Evolutionary conservation across 1,140 invertebrate genomes (phyloP), one percentile per base, ranked within the genome.

Genomic region (Stenopsyche tienmushanensis): DNA sequence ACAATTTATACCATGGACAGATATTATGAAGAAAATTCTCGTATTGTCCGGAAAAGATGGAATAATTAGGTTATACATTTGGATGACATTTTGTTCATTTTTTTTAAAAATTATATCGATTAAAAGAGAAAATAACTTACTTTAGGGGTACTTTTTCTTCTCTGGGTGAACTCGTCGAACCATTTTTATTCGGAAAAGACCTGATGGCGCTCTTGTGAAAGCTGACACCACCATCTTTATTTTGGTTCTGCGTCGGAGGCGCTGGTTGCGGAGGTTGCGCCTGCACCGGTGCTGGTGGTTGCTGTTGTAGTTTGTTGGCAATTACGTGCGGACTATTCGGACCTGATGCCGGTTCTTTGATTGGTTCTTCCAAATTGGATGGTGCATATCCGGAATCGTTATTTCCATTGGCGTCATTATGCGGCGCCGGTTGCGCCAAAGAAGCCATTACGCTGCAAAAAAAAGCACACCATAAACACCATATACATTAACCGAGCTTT

Each of bases 371-470:
- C 71, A 83, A 75, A 73, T 85, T 86, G 71, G 86, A 89, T 65
- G 88, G 83, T 17, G 86, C 89, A 77, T 91, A 90, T 44, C 89
- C 89, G 39, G 88, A 90, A 77, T 91, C 89, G 76, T 90, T 89
- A 80, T 90, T 90, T 64, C 88, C 88, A 74, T 90, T 90, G 20
- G 87, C 83, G 72, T 89, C 88, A 24, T 81, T 79, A 25, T 83
- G 73, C 26, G 82, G 78, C 57, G 80, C 73, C 17, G 58, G 78
- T 44, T 76, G 74, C 5, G 76, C 75, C 59, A 81, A 69, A 15
- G 72, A 77, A 23, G 76, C 78, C 59, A 81, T 77, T 39, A 79
- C 78, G 45, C 75, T 80, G 64, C 72, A 75, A 60, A 65, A 69
- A 71, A 69, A 69, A 60, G 25, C 25, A 5, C n/a, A 42, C 53